phyloP scores from a whole-genome alignment of 2,113 vertebrate species.

The human (Homo sapiens) region DNA sequence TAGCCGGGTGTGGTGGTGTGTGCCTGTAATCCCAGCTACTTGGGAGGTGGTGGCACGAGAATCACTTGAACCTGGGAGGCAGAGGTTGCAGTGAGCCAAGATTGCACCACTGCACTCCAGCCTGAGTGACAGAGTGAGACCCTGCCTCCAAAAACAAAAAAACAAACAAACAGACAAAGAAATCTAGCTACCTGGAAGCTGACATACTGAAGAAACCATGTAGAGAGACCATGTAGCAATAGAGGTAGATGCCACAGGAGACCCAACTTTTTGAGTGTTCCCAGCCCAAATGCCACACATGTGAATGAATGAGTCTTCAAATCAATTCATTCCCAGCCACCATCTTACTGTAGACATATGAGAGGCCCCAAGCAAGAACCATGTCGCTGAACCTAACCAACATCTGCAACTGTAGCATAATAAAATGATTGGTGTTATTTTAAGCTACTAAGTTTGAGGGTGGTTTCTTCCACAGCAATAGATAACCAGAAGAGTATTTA shows the following conservation, averaged over 20 bases:
- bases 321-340: not conserved
- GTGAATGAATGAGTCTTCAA: not conserved
- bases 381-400: not conserved
- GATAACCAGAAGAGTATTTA: conserved; percentile 23
- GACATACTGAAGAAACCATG: not conserved
- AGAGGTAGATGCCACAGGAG: not conserved
- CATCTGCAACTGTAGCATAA: not conserved
- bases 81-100: too few relatives aligned
- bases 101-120: too few relatives aligned
- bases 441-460: conserved; percentile 38
- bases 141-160: too few relatives aligned
- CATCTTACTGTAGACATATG: not conserved
- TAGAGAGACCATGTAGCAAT: not conserved
- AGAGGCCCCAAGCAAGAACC: conserved; percentile 1
- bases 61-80: too few relatives aligned
- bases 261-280: not conserved
- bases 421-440: not conserved
- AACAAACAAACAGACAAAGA: not conserved
- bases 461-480: conserved; percentile 27
- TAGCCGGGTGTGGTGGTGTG: too few relatives aligned
- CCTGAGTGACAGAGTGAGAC: too few relatives aligned
- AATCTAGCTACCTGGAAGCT: not conserved
- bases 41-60: too few relatives aligned
- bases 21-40: too few relatives aligned
- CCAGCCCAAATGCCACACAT: not conserved